Percentiles rank a stretch among this genome's conserved stretches.
Evolutionary conservation across 30 jellyfish, hydroid and myxozoan genomes (phyloP).

Genomic region (Aurelia coerulea): DNA sequence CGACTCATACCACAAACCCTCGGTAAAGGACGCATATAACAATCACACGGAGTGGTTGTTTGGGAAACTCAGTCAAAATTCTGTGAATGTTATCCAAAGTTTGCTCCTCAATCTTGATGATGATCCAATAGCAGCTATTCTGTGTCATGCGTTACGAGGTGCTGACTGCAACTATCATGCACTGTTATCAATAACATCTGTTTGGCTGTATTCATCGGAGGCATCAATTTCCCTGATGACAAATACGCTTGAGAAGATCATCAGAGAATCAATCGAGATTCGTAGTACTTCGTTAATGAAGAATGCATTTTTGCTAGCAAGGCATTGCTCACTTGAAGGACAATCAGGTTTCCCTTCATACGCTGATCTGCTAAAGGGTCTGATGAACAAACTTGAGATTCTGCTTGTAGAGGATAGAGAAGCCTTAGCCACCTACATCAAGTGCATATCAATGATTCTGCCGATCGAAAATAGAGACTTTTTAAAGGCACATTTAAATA

Average conservation of each 20-base stretch:
- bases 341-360: conserved; percentile 41
- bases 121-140: background rate
- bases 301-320: conserved; percentile 22
- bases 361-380: conserved; percentile 4
- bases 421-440: conserved; percentile 2
- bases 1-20: too few species aligned
- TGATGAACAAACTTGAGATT: background rate
- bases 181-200: conserved; percentile 31
- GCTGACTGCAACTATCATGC: conserved; percentile 9
- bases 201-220: conserved; percentile 45
- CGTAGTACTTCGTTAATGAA: background rate
- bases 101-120: background rate
- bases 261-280: conserved; percentile 14
- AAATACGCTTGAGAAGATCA: background rate
- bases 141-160: background rate
- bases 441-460: conserved; percentile 25
- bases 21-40: conserved; percentile 7
- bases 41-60: conserved; percentile 51
- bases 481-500: conserved; percentile 21
- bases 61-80: background rate
- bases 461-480: conserved; percentile 55
- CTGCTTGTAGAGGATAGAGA: conserved; percentile 28
- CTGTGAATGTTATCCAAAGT: conserved; percentile 8
- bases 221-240: background rate
- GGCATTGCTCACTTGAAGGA: conserved; percentile 61